phyloP scores from a whole-genome alignment of 2,888 invertebrate species.

The Phortica magna region DNA sequence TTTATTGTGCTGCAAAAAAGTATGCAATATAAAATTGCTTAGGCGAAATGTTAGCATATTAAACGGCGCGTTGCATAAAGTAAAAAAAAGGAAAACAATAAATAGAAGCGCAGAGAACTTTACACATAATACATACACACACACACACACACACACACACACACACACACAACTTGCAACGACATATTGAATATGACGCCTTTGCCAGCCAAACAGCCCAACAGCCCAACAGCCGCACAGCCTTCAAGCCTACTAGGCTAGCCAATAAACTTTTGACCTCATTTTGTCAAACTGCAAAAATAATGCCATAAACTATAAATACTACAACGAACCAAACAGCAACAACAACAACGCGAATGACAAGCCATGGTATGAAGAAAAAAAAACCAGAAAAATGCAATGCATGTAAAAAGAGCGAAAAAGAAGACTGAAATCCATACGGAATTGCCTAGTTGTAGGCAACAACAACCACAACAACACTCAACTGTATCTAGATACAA shows the following conservation, averaged over 20 bases:
- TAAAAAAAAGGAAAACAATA: not conserved
- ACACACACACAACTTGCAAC: not conserved
- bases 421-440: conserved; percentile 10
- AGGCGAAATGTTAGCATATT: not conserved
- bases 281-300: conserved; percentile 55
- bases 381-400: not conserved
- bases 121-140: not conserved
- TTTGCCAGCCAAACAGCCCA: not conserved
- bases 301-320: conserved; percentile 48
- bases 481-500: not conserved
- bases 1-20: conserved; percentile 25
- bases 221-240: not conserved
- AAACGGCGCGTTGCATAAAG: not conserved
- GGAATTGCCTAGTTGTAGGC: conserved; percentile 30
- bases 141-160: not conserved
- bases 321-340: conserved; percentile 47
- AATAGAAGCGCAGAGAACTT: too few species aligned
- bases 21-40: conserved; percentile 18
- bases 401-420: not conserved
- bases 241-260: conserved; percentile 25
- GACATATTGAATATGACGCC: conserved; percentile 25
- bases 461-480: not conserved
- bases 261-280: conserved; percentile 74
- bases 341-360: not conserved
- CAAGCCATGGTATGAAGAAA: not conserved